Conservation (phyloP, 2,888 invertebrate species). For the Agrochola lota region DNA sequence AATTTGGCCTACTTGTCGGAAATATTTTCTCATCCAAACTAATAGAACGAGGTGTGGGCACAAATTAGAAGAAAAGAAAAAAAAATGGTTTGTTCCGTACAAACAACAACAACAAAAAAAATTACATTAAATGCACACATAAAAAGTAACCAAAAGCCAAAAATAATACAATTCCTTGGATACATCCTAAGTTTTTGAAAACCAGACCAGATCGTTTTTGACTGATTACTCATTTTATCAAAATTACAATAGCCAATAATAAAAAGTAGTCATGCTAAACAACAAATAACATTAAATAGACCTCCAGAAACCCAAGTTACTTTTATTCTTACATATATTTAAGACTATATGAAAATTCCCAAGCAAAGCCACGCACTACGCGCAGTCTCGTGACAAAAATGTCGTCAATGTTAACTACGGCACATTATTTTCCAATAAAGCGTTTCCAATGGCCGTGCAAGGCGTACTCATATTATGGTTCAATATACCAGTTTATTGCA, state of each 20-base stretch:
- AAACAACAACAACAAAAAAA: too few species aligned
- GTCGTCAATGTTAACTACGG: slow-evolving; percentile 54
- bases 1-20: not conserved
- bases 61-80: not conserved
- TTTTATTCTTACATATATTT: too few species aligned
- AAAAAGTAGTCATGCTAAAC: not conserved
- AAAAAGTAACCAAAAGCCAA: too few species aligned
- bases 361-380: slow-evolving; percentile 8
- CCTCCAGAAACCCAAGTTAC: not conserved
- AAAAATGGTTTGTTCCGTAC: too few species aligned
- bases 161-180: too few species aligned
- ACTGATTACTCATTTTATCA: not conserved
- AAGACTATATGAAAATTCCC: not conserved
- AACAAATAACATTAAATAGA: not conserved
- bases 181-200: not conserved
- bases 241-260: not conserved
- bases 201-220: too few species aligned
- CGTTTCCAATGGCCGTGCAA: slow-evolving; percentile 46
- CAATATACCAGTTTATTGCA: slow-evolving; percentile 52
- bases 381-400: slow-evolving; percentile 45
- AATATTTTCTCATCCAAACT: not conserved
- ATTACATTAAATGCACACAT: too few species aligned
- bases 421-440: slow-evolving; percentile 62
- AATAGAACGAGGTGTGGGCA: not conserved
- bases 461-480: slow-evolving; percentile 37